Percentiles rank a stretch among this genome's conserved stretches.
These are phyloP conservation scores for Oscheius sp. DNA, from an alignment of 1,140 invertebrate genomes.

Conservation along the genomic window DNA sequence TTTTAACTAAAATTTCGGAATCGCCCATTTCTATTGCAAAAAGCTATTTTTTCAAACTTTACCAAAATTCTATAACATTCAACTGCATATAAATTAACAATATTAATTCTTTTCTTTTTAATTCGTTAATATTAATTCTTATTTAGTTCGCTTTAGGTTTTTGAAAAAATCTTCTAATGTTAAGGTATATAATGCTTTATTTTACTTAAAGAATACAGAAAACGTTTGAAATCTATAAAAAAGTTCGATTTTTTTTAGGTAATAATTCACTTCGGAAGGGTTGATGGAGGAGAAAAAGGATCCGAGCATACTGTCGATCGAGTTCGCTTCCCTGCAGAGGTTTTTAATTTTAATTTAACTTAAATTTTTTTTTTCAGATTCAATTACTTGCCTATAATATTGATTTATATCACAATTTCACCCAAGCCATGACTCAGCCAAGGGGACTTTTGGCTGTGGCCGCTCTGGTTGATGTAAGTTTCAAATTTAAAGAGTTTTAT, in stretches of 20 bases:
- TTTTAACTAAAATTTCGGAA: too few relatives aligned
- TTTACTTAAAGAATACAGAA: too few relatives aligned
- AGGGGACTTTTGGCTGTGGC: slow-evolving; percentile 88
- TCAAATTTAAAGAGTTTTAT: background rate
- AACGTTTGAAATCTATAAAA: too few relatives aligned
- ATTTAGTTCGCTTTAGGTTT: too few relatives aligned
- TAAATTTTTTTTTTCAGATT: slow-evolving; percentile 68
- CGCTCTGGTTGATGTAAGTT: slow-evolving; percentile 81
- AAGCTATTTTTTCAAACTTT: too few relatives aligned
- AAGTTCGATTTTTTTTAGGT: slow-evolving; percentile 88
- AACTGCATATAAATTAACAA: too few relatives aligned
- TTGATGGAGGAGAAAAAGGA: slow-evolving; percentile 78
- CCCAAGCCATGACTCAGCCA: slow-evolving; percentile 76
- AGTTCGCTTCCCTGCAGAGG: slow-evolving; percentile 86
- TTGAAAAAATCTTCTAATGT: too few relatives aligned
- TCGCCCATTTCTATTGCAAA: too few relatives aligned
- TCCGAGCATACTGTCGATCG: slow-evolving; percentile 87
- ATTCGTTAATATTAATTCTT: too few relatives aligned
- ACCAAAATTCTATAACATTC: too few relatives aligned
- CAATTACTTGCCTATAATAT: slow-evolving; percentile 92
- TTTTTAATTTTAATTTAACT: slow-evolving; percentile 61
- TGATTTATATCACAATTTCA: slow-evolving; percentile 92
- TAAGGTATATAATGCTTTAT: too few relatives aligned
- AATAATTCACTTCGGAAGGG: slow-evolving; percentile 81
- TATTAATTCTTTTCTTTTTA: too few relatives aligned